Conservation (phyloP, 2,113 vertebrate genomes). For the Nerophis lumbriciformis region DNA sequence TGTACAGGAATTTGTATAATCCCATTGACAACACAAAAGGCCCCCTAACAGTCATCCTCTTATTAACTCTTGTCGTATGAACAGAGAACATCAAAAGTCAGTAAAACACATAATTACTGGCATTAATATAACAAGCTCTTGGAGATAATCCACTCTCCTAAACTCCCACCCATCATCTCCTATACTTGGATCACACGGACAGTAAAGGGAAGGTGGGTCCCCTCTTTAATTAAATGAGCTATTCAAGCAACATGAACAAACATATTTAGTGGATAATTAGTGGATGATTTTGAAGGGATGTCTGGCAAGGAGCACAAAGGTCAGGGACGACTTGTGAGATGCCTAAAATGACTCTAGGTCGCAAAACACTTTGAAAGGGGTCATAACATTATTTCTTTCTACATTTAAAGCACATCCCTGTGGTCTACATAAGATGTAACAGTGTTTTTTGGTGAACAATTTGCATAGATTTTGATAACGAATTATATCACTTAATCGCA, state of each 20-base stretch:
- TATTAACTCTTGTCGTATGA: slow-evolving; percentile 67
- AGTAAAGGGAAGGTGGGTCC: slow-evolving; percentile 58
- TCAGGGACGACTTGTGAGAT: slow-evolving; percentile 67
- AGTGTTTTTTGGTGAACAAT: too few species aligned
- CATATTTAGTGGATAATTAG: slow-evolving; percentile 88
- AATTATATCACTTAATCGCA: too few species aligned
- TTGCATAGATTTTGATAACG: too few species aligned
- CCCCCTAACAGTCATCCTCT: slow-evolving; percentile 64
- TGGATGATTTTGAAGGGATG: slow-evolving; percentile 81
- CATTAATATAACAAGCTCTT: slow-evolving; percentile 81
- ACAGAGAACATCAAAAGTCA: slow-evolving; percentile 73
- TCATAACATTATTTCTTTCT: too few species aligned
- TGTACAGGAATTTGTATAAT: slow-evolving; percentile 55
- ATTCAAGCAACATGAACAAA: slow-evolving; percentile 79
- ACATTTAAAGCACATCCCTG: too few species aligned
- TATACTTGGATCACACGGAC: slow-evolving; percentile 33
- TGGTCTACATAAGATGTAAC: too few species aligned
- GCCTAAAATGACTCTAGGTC: slow-evolving; percentile 45
- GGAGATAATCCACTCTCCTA: slow-evolving; percentile 76
- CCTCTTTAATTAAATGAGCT: slow-evolving; percentile 79
- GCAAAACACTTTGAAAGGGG: slow-evolving; percentile 40
- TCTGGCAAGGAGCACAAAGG: slow-evolving; percentile 74
- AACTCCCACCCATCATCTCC: slow-evolving; percentile 65
- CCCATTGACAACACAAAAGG: slow-evolving; percentile 57
- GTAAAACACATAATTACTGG: slow-evolving; percentile 85